Conservation (phyloP, 2,888 invertebrate genomes). For the Zelleria hepariella region DNA sequence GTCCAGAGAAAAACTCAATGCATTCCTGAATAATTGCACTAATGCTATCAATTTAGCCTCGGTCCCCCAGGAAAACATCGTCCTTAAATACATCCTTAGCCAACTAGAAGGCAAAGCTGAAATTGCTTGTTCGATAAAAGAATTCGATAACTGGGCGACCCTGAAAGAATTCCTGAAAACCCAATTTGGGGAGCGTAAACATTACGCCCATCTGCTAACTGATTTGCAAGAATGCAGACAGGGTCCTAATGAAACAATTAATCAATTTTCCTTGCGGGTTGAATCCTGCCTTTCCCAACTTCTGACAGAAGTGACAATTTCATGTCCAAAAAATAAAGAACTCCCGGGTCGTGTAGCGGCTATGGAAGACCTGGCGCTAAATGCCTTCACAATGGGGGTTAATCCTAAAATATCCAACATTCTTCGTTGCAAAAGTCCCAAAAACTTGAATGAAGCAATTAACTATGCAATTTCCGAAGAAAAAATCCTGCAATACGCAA, state of each 20-base stretch:
- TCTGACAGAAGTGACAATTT: not conserved
- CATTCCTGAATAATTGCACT: not conserved
- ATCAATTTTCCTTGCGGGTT: not conserved
- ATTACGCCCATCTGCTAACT: not conserved
- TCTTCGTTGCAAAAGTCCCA: not conserved
- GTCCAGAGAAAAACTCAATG: not conserved
- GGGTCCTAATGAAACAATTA: not conserved
- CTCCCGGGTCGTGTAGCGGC: no score
- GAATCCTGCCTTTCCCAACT: not conserved
- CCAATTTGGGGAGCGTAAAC: slow-evolving; percentile 1
- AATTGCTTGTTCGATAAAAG: not conserved
- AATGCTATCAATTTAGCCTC: not conserved
- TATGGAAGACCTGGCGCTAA: not conserved
- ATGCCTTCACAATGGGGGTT: not conserved
- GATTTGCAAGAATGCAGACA: slow-evolving; percentile 1
- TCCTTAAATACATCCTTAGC: not conserved
- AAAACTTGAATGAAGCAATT: not conserved
- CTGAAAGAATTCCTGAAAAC: not conserved
- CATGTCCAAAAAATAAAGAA: not conserved
- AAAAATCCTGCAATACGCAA: no score
- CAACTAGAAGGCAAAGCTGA: not conserved
- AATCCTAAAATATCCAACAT: not conserved
- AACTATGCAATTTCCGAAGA: not conserved
- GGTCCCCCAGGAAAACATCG: not conserved
- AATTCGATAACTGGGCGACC: not conserved